Evolutionary conservation across 2,797 vertebrate species (phyloP), one percentile per base, ranked within the genome.

Genomic region (Megaceryle alcyon): DNA sequence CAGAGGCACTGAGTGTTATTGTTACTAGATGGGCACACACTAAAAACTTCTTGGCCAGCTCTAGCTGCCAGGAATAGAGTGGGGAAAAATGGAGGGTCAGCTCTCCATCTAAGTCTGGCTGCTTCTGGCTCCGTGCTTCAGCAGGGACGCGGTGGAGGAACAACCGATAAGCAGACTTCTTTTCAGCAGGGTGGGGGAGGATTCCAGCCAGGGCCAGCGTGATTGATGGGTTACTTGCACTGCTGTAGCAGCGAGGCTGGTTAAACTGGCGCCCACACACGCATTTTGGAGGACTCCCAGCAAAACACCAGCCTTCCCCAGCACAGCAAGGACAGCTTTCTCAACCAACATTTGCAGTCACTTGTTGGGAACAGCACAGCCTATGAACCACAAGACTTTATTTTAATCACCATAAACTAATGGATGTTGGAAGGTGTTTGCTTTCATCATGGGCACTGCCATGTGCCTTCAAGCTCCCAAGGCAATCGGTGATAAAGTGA

Each of bases 371-470:
- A 26, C 18, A 15, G 57, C 3, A 20, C 69, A 89, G 86, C 72
- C 37, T 13, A 6, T 0, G 3, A 83, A 20, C 22, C 53, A 71
- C 14, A 3, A 63, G 71, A 61, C 37, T 94, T 68, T 46, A 1
- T 61, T 94, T 91, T 44, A 85, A 81, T 49, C 79, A 84, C 86
- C 88, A 29, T 4, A 12, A 73, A 9, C 33, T 70, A 61, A 95
- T 3, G 82, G 82, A 93, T 94, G 84, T 25, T 83, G 7, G 28
- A 59, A 88, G 92, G 88, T 35, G 88, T 85, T 88, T 57, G 41
- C 77, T 94, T 91, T 86, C 85, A 87, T 75, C 92, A 20, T 6
- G 61, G 90, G 81, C 68, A 56, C 60, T 82, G 59, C 82, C 84
- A 60, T 20, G 48, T 18, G 44, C 91, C 80, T 90, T 37, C 65